Percentiles rank a stretch among this genome's conserved stretches.
These are phyloP conservation scores for Oscheius sp. DNA, from an alignment of 2,888 invertebrate species.

Conservation along the genomic window DNA sequence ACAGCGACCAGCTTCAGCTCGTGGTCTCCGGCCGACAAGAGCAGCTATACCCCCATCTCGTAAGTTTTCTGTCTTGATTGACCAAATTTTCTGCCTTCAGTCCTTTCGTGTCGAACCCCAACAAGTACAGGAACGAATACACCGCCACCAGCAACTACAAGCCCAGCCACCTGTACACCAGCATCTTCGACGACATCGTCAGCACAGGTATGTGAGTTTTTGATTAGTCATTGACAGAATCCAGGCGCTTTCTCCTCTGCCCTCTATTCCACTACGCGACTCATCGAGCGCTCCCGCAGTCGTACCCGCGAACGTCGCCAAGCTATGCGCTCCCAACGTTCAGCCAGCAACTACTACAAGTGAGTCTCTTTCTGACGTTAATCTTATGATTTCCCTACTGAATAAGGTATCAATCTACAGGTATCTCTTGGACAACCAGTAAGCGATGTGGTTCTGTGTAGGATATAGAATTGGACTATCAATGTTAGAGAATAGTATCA, in stretches of 20 bases:
- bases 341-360: constrained; percentile 69
- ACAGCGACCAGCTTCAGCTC: constrained; percentile 69
- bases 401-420: constrained; percentile 30
- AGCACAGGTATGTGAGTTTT: constrained; percentile 53
- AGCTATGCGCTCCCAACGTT: constrained; percentile 70
- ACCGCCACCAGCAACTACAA: constrained; percentile 54
- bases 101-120: constrained; percentile 59
- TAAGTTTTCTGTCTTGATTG: constrained; percentile 36
- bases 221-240: background rate
- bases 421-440: constrained; percentile 25
- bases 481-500: constrained; percentile 23
- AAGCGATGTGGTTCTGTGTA: constrained; percentile 16
- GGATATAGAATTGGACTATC: background rate
- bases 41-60: constrained; percentile 68
- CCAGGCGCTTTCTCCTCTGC: constrained; percentile 69
- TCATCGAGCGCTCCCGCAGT: constrained; percentile 71
- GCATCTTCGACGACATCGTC: constrained; percentile 72
- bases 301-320: constrained; percentile 72
- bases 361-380: constrained; percentile 20
- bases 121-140: constrained; percentile 71
- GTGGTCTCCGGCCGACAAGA: constrained; percentile 70
- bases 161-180: constrained; percentile 67
- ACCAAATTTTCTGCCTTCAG: constrained; percentile 41
- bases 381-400: background rate
- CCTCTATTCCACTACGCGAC: constrained; percentile 69